Conservation (phyloP, 2,113 vertebrate species). For the Numida meleagris region DNA sequence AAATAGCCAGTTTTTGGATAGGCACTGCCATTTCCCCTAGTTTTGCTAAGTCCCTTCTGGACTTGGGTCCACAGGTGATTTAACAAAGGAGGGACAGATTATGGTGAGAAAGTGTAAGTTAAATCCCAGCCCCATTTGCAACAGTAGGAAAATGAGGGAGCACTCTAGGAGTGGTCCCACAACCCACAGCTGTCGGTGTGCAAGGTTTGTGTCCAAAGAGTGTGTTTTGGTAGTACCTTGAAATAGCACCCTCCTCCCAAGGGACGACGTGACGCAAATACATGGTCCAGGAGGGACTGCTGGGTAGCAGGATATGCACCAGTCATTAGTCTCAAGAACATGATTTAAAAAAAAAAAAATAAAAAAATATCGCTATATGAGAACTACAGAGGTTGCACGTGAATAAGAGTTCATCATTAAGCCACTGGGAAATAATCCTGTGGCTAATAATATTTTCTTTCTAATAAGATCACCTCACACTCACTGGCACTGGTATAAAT, state of each 20-base stretch:
- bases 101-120: background rate
- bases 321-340: no score
- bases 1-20: background rate
- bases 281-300: accelerated
- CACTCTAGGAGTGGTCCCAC: background rate
- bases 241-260: background rate
- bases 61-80: background rate
- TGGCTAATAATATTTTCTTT: constrained; percentile 70
- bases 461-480: constrained; percentile 79
- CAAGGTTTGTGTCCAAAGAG: no score
- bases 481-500: constrained; percentile 72
- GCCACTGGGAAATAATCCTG: constrained; percentile 55
- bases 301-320: accelerated
- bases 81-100: background rate
- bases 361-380: background rate
- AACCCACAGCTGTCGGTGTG: accelerated
- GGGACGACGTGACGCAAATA: background rate
- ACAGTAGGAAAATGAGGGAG: accelerated
- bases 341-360: background rate
- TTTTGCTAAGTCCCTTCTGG: background rate
- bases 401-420: constrained; percentile 40
- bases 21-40: background rate
- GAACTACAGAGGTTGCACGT: background rate
- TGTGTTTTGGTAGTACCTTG: accelerated
- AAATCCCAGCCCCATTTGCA: accelerated